Base-by-base conservation (phyloP, 2,888 invertebrate genomes). In the Gnatocerus cornutus region DNA sequence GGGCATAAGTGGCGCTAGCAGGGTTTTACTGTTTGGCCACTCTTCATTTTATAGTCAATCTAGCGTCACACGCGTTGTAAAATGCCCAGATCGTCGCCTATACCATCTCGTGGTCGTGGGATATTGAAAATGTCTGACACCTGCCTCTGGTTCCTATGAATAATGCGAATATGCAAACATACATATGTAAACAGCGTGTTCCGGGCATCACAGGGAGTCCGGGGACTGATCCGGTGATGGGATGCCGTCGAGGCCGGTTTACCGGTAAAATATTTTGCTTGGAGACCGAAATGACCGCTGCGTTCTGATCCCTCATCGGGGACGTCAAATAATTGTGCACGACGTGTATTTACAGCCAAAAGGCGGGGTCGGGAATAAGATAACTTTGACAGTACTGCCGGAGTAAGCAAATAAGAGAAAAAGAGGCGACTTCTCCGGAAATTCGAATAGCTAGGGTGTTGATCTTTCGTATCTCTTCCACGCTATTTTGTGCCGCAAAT, bases 21-120 rank as follows among this genome's bases (percentile, higher is more conserved):
- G 21, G 55, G 48, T 69, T 74, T 74, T 74, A 74, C 67, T 58
- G 59, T 61, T 55, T 64, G 58, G 68, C 69, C 72, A 70, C 72
- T 69, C 73, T 74, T 73, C 72, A 74, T 72, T 74, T 74, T 74
- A 72, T 74, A 72, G 73, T 69, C 71, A 70, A 74, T 74, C 71
- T 66, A 69, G 50, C 62, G 56, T 64, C 68, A 33, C 66, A 65
- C 39, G 64, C 59, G 65, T 53, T 62, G 61, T 68, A 65, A 73
- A 73, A 53, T 61, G 62, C 50, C 58, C 61, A 68, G 70, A 66
- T 68, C 59, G 46, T 63, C 68, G 48, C 66, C 45, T 50, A 56
- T 16, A 16, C 50, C 66, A 66, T 53, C 39, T 48, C 66, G 45
- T 50, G 58, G 48, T 50, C 39, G 58, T 63, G 59, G 52, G 59